These are phyloP conservation scores for Gopherus flavomarginatus DNA, from an alignment of 2,113 vertebrate genomes.

Conservation along the genomic window DNA sequence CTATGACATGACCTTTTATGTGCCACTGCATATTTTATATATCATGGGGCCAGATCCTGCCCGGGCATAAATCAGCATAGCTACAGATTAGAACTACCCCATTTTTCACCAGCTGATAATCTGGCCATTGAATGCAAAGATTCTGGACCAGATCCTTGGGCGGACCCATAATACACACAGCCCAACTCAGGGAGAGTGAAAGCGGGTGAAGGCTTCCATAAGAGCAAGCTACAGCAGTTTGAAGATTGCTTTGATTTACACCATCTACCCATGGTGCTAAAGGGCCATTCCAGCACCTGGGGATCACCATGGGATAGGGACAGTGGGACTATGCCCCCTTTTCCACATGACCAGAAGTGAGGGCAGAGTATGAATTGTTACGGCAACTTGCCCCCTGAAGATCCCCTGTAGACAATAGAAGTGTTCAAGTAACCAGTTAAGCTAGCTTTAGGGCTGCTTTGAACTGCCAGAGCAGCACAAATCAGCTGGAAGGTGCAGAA, in stretches of 20 bases:
- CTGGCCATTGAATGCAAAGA: background rate
- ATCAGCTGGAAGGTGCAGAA: background rate
- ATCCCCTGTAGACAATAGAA: background rate
- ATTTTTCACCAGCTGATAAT: background rate
- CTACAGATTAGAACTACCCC: background rate
- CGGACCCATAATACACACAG: background rate
- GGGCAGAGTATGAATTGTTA: background rate
- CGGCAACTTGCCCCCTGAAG: background rate
- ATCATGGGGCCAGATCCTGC: background rate
- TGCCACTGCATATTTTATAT: background rate
- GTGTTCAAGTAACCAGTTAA: background rate
- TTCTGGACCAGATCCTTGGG: background rate
- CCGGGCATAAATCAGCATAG: background rate
- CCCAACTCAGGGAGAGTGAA: background rate
- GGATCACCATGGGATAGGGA: background rate
- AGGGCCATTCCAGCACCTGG: background rate
- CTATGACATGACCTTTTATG: background rate
- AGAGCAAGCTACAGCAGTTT: background rate
- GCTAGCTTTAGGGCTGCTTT: background rate
- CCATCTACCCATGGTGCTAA: background rate
- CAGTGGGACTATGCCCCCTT: background rate
- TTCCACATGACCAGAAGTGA: background rate
- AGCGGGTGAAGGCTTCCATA: background rate
- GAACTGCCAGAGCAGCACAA: background rate
- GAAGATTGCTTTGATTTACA: background rate